These are phyloP conservation scores for Aproaerema taeniolella DNA, from an alignment of 2,888 invertebrate genomes.

Conservation along the genomic window DNA sequence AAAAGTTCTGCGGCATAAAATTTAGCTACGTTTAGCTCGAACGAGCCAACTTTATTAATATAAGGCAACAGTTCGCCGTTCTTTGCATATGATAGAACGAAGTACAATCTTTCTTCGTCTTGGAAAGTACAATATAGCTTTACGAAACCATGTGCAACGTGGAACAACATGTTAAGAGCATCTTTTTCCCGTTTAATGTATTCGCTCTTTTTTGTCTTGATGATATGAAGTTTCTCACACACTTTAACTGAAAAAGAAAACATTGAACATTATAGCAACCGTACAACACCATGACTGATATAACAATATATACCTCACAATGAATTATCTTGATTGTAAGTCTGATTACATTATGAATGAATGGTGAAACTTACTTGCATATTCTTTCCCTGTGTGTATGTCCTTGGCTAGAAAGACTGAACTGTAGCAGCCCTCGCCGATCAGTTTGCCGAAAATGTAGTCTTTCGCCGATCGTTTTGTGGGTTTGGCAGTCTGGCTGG, in stretches of 20 bases:
- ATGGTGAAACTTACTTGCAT: conserved; percentile 88
- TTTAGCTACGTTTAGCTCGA: conserved; percentile 91
- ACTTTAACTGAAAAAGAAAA: conserved; percentile 90
- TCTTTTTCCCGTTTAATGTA: conserved; percentile 97
- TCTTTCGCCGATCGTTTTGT: conserved; percentile 89
- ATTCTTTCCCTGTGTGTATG: conserved; percentile 91
- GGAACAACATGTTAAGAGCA: conserved; percentile 90
- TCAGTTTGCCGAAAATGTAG: conserved; percentile 95
- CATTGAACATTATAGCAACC: conserved; percentile 10
- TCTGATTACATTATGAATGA: too few species aligned
- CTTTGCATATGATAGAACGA: conserved; percentile 96
- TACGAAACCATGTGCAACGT: conserved; percentile 92
- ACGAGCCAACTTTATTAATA: conserved; percentile 93
- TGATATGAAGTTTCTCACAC: conserved; percentile 96
- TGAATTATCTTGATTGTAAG: too few species aligned
- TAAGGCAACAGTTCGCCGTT: conserved; percentile 96
- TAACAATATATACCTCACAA: too few species aligned
- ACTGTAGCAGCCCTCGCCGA: conserved; percentile 98
- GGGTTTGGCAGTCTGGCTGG: conserved; percentile 56
- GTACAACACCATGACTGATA: too few species aligned
- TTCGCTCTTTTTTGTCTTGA: conserved; percentile 94
- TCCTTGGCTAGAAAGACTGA: conserved; percentile 96
- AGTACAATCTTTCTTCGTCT: conserved; percentile 93
- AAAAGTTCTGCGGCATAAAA: conserved; percentile 98
- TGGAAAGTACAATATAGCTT: conserved; percentile 98